These are phyloP conservation scores for Dicerorhinus sumatrensis DNA, from an alignment of 2,113 vertebrate genomes.

Conservation along the genomic window DNA sequence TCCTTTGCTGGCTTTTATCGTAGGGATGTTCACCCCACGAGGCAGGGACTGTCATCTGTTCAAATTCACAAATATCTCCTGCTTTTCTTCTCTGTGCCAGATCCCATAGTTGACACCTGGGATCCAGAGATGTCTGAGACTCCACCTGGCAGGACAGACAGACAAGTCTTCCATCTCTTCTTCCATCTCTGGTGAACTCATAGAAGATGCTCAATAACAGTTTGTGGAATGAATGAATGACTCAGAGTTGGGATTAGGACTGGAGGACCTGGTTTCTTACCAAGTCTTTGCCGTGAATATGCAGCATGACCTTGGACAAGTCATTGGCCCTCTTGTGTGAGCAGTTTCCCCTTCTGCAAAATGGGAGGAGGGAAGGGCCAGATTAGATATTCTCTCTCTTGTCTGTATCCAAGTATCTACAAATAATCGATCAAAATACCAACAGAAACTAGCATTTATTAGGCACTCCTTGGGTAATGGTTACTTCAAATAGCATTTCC, in stretches of 20 bases:
- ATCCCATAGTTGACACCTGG: not conserved
- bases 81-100: fast-evolving
- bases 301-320: not conserved
- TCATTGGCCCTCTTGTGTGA: fast-evolving
- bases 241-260: not conserved
- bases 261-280: not conserved
- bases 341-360: not conserved
- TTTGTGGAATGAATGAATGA: not conserved
- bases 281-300: not conserved
- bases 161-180: not conserved
- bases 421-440: not conserved
- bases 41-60: no score
- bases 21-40: fast-evolving
- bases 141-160: not conserved
- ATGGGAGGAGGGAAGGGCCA: not conserved
- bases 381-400: not conserved
- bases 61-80: not conserved
- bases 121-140: not conserved
- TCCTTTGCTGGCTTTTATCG: not conserved
- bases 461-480: no score
- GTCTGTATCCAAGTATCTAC: not conserved
- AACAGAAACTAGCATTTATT: fast-evolving
- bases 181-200: not conserved
- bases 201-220: no score
- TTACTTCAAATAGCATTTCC: not conserved